Conservation (phyloP, 2,888 invertebrate genomes). For the Drosophila fungiperda region DNA sequence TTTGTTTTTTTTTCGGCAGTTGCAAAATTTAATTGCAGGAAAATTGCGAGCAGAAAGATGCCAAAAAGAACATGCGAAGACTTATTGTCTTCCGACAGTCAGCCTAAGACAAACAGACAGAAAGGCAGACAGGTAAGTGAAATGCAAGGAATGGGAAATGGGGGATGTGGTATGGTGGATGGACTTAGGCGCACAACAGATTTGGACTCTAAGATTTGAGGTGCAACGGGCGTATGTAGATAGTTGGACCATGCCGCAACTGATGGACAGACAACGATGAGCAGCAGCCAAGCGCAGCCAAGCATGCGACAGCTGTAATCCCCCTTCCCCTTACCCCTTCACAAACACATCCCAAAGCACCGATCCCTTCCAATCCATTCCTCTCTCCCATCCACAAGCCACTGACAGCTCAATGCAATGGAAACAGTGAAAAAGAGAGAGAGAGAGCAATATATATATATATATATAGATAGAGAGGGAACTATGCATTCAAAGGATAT, state of each 20-base stretch:
- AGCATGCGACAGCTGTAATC: constrained; percentile 62
- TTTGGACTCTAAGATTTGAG: constrained; percentile 26
- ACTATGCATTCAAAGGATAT: constrained; percentile 62
- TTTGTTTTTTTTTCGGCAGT: constrained; percentile 11
- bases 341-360: not conserved
- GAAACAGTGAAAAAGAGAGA: constrained; percentile 7
- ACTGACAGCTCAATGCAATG: constrained; percentile 67
- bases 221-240: constrained; percentile 6
- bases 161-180: not conserved
- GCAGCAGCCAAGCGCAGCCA: constrained; percentile 66
- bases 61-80: constrained; percentile 50
- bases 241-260: constrained; percentile 41
- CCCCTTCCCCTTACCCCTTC: not conserved
- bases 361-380: not conserved
- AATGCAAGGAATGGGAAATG: not conserved
- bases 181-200: constrained; percentile 4
- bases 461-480: not conserved
- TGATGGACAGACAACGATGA: constrained; percentile 52
- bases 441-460: not conserved
- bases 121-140: not conserved
- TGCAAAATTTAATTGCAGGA: constrained; percentile 70
- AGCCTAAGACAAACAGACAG: constrained; percentile 8
- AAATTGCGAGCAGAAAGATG: constrained; percentile 49
- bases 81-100: constrained; percentile 33
- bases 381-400: not conserved